These are phyloP conservation scores for Sarcophilus harrisii DNA, from an alignment of 2,797 vertebrate species.

Conservation along the genomic window DNA sequence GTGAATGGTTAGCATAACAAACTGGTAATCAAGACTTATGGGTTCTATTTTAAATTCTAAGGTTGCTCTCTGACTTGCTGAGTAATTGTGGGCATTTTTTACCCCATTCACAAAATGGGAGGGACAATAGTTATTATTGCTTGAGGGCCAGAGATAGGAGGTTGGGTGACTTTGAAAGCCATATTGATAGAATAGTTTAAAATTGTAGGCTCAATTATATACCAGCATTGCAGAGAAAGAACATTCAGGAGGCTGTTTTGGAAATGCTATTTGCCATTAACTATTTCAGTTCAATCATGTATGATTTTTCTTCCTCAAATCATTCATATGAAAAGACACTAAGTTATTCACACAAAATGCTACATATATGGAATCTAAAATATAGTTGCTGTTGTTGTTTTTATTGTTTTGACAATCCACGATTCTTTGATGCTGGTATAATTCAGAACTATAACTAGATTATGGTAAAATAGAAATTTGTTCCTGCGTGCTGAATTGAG, in stretches of 20 bases:
- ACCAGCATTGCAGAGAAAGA: neutral
- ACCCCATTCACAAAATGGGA: neutral
- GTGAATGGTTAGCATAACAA: neutral
- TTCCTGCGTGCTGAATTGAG: neutral
- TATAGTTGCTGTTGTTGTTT: neutral
- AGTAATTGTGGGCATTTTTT: neutral
- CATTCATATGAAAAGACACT: neutral
- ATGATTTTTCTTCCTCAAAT: neutral
- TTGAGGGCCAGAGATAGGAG: neutral
- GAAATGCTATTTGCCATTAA: neutral
- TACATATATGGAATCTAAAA: constrained; percentile 6
- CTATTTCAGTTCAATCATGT: neutral
- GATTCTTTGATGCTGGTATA: neutral
- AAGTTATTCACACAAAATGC: neutral
- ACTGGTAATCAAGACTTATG: neutral
- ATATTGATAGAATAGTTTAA: constrained; percentile 17
- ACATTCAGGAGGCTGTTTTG: neutral
- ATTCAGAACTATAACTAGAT: neutral
- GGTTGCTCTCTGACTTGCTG: constrained; percentile 18
- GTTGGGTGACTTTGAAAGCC: constrained; percentile 1
- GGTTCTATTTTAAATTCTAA: neutral
- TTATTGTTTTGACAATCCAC: rapidly evolving
- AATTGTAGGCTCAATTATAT: neutral
- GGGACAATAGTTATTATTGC: neutral
- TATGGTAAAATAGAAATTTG: neutral